Conservation (phyloP, 2,113 vertebrate species). For the Meleagris gallopavo region DNA sequence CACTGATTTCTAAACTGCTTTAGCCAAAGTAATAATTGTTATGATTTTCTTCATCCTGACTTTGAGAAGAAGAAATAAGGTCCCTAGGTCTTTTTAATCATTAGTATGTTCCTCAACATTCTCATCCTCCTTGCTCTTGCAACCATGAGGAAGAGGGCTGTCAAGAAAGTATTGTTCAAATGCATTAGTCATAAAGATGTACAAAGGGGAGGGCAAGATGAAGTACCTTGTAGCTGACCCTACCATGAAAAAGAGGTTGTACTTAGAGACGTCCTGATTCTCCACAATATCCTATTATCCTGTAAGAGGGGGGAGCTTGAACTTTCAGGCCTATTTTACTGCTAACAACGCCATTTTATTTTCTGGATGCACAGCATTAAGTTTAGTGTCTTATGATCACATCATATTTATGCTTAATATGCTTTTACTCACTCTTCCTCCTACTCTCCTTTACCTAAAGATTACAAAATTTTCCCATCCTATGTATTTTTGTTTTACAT, state of each 20-base stretch:
- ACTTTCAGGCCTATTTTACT: not conserved
- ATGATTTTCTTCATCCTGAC: not conserved
- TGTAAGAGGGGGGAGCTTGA: not conserved
- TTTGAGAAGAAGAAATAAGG: not conserved
- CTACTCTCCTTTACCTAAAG: not conserved
- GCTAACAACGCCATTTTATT: not conserved
- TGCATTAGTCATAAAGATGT: not conserved
- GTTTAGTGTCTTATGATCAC: not conserved
- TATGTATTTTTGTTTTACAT: slow-evolving; percentile 41
- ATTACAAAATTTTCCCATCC: not conserved
- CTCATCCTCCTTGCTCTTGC: not conserved
- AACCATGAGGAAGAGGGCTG: not conserved
- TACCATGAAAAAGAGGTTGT: not conserved
- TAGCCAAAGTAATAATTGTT: not conserved
- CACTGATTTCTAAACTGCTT: not conserved
- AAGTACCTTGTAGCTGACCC: not conserved
- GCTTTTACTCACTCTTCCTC: not conserved
- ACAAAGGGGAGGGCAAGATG: not conserved
- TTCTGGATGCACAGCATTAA: not conserved
- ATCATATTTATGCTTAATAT: not conserved
- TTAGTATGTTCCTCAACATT: not conserved
- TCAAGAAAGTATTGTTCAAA: not conserved
- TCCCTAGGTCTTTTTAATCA: not conserved
- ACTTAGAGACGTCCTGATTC: not conserved
- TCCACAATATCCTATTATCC: not conserved